Conservation (phyloP, 2,797 vertebrate species). For the Neosalanx taihuensis region DNA sequence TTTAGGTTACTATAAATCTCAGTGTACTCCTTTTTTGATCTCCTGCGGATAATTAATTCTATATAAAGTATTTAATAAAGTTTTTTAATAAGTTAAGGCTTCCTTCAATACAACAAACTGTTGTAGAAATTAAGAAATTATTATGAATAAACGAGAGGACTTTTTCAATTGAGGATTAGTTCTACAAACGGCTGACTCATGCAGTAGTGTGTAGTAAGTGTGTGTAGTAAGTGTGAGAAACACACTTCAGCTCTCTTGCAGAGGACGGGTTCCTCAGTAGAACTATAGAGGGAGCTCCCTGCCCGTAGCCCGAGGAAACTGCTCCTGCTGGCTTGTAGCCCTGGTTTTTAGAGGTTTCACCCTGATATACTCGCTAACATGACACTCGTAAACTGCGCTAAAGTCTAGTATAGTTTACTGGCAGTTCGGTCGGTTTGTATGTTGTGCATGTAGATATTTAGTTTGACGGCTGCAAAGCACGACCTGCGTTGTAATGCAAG, state of each 20-base stretch:
- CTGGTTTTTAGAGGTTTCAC: neutral
- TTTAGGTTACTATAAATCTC: no score
- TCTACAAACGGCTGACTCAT: neutral
- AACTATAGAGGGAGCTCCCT: constrained; percentile 60
- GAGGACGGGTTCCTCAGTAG: constrained; percentile 10
- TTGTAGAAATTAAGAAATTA: no score
- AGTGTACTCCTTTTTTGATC: no score
- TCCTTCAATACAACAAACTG: no score
- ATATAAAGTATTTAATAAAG: no score
- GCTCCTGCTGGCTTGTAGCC: neutral
- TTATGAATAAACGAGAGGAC: no score
- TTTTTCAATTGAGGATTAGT: no score
- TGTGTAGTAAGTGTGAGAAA: neutral
- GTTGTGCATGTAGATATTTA: no score
- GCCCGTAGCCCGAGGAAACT: constrained; percentile 13
- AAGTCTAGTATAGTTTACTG: neutral
- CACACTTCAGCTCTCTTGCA: neutral
- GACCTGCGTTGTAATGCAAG: neutral
- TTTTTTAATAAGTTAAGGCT: no score
- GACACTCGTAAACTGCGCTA: neutral
- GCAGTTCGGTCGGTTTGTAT: no score
- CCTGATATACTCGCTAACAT: neutral
- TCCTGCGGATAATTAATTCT: no score
- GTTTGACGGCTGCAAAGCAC: neutral
- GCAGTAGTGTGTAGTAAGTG: neutral